Evolutionary conservation across 2,113 vertebrate species (phyloP).

Genomic region (Notothenia rossii): DNA sequence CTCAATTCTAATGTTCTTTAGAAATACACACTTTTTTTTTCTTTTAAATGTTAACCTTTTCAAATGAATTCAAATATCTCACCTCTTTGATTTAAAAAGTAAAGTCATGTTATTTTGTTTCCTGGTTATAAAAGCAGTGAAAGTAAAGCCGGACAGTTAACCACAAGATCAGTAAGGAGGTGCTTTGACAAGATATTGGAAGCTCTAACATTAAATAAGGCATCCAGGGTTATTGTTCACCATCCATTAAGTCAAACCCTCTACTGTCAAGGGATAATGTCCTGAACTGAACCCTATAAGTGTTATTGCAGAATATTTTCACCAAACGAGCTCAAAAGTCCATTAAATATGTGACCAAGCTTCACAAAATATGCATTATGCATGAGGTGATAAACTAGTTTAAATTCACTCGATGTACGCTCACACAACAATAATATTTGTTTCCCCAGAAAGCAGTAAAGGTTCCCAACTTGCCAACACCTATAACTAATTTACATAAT

Average conservation of each 20-base stretch:
- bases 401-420: not conserved
- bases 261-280: not conserved
- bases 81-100: not conserved
- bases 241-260: not conserved
- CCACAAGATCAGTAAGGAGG: not conserved
- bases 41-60: not conserved
- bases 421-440: not conserved
- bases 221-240: not conserved
- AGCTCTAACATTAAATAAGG: not conserved
- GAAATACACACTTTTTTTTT: not conserved
- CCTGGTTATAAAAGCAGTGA: not conserved
- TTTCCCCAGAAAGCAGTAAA: not conserved
- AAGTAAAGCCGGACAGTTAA: not conserved
- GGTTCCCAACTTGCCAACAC: not conserved
- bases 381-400: not conserved
- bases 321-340: not conserved
- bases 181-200: not conserved
- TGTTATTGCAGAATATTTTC: not conserved
- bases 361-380: not conserved
- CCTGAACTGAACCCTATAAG: not conserved
- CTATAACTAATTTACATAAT: slow-evolving; percentile 7
- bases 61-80: not conserved
- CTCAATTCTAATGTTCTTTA: not conserved
- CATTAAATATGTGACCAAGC: not conserved
- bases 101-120: not conserved